Base-by-base conservation (phyloP, 2,888 invertebrate species). In the Ophioninae sp. region DNA sequence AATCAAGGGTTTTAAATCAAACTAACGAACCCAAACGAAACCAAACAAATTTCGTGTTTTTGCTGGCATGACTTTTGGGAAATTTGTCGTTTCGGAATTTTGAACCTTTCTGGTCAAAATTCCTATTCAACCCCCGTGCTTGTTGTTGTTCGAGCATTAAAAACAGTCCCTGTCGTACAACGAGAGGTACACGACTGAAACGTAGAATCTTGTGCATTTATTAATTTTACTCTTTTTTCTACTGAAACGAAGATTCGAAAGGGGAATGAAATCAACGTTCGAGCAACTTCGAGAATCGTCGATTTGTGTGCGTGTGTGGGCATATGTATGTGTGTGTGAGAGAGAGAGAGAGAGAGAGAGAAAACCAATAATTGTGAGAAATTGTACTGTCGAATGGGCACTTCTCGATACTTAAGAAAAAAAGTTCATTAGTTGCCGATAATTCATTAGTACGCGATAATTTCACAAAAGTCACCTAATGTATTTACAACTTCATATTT, bases 221-320 rank as follows among this genome's bases (percentile, higher is more conserved):
- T 73, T 61, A 73, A 56, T 79, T 80, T 69, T 63, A 73, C 69
- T 63, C 65, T 69, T 75, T 83, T 83, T 81, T 68, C 71, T 81
- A 83, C 77, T 30, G 74, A 80, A 78, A 59, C 20, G 65, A 41
- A 67, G 64, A 51, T 9, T 51, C n/a, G n/a, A 65, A 37, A 51
- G 22, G 56, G 0, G 56, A 67, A 5, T 39, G 56, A 56, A 61
- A 75, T 51, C 39, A 67, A 6, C 30, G 56, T 37, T 37, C 41
- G 67, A 74, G 44, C 23, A 59, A 59, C 20, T 65, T n/a, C 17
- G 59, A 58, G 69, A 30, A 51, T 37, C 71, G 79, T 44, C 58
- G 68, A 63, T 61, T 51, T 39, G 51, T 23, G 61, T 44, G 41
- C 41, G 8, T 56, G 39, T 39, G 39, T 39, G 41, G 7, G 41